phyloP scores from a whole-genome alignment of 2,888 invertebrate species.

The Andrena praecox region DNA sequence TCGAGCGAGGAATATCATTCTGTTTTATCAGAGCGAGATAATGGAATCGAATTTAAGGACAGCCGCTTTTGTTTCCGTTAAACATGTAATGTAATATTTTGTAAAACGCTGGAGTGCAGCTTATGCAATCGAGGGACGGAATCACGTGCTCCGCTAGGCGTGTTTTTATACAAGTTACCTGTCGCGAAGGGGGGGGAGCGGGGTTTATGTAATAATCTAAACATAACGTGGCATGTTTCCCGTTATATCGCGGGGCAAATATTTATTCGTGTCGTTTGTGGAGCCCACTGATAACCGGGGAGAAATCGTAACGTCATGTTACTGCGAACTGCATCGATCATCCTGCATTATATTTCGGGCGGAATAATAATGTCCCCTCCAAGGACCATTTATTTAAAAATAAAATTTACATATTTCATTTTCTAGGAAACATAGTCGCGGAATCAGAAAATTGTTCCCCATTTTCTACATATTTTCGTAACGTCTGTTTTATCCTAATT shows the following conservation, averaged over 20 bases:
- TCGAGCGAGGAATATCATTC: background rate
- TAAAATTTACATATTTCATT: background rate
- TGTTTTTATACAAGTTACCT: slow-evolving; percentile 14
- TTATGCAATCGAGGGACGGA: background rate
- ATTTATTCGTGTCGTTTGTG: slow-evolving; percentile 42
- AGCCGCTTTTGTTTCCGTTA: too few relatives aligned
- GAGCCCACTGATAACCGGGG: slow-evolving; percentile 36
- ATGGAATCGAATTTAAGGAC: background rate
- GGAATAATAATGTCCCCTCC: background rate
- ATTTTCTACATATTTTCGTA: too few relatives aligned
- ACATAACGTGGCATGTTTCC: slow-evolving; percentile 25
- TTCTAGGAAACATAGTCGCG: too few relatives aligned
- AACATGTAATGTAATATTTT: background rate
- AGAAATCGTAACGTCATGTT: slow-evolving; percentile 23
- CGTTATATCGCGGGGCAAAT: slow-evolving; percentile 44
- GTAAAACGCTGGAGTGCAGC: background rate
- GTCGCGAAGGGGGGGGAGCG: background rate
- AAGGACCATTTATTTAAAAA: background rate
- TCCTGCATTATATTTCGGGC: background rate
- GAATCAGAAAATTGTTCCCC: too few relatives aligned
- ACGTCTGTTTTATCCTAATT: too few relatives aligned
- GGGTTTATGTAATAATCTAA: slow-evolving; percentile 47
- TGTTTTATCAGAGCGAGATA: background rate
- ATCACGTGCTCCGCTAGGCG: background rate
- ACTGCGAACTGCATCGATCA: slow-evolving; percentile 24